A percentile compares a stretch with the other conserved stretches of the same genome.
These are phyloP conservation scores for Sapayoa aenigma DNA, from an alignment of 2,113 vertebrate genomes.

Conservation along the genomic window DNA sequence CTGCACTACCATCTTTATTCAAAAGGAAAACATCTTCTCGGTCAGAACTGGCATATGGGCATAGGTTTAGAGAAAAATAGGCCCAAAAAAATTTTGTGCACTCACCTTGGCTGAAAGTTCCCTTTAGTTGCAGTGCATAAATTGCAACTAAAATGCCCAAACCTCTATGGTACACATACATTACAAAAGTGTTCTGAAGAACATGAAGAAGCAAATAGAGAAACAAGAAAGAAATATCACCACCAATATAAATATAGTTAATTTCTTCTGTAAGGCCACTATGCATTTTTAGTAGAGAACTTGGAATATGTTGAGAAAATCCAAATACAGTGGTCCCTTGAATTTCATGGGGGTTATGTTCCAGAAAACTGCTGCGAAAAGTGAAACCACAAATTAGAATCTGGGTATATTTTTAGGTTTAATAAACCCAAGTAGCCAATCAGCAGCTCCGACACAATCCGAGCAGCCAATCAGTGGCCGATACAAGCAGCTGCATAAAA, in stretches of 20 bases:
- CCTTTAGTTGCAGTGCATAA: neutral
- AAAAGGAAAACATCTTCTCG: neutral
- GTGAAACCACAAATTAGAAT: too few relatives aligned
- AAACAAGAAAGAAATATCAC: neutral
- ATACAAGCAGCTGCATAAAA: too few relatives aligned
- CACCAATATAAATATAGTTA: neutral
- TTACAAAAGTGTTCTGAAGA: neutral
- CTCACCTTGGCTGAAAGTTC: neutral
- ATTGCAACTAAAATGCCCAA: neutral
- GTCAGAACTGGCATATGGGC: neutral
- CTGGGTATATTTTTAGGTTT: too few relatives aligned
- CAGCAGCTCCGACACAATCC: too few relatives aligned
- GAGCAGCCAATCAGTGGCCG: too few relatives aligned
- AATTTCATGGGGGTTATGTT: too few relatives aligned
- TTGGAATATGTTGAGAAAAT: neutral
- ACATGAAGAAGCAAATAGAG: fast-evolving
- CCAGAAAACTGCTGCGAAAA: too few relatives aligned
- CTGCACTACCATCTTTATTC: neutral
- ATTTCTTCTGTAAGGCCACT: neutral
- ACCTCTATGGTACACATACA: fast-evolving
- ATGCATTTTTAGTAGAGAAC: neutral
- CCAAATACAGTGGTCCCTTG: too few relatives aligned
- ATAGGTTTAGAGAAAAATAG: neutral
- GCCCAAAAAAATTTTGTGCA: neutral
- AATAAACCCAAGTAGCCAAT: too few relatives aligned